Conservation (phyloP, 2,797 vertebrate genomes). For the Coregonus ussuriensis region DNA sequence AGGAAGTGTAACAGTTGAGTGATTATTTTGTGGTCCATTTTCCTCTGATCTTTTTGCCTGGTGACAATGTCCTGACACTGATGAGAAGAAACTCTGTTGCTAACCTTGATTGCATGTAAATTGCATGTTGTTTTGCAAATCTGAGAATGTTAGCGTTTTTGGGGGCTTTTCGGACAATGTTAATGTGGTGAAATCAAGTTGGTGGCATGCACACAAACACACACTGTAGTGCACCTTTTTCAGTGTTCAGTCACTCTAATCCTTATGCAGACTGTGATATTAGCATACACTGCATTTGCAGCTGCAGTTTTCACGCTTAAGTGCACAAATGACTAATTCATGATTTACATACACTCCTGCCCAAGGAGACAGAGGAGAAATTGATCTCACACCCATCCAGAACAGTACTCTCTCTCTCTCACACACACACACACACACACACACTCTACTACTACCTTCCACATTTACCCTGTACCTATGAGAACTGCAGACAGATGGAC, state of each 20-base stretch:
- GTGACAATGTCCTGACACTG: too few species aligned
- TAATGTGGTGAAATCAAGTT: too few species aligned
- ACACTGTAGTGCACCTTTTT: neutral
- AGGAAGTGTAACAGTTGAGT: neutral
- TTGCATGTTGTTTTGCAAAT: neutral
- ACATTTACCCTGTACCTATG: too few species aligned
- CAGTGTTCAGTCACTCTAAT: slow-evolving; percentile 18
- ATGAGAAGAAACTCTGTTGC: too few species aligned
- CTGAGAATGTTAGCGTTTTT: neutral
- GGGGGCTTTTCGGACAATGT: neutral
- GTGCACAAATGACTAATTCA: slow-evolving; percentile 47
- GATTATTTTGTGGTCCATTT: too few species aligned
- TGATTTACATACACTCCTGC: slow-evolving; percentile 42
- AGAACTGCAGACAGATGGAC: neutral
- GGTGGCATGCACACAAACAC: too few species aligned
- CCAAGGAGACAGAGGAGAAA: slow-evolving; percentile 48
- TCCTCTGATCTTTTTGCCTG: too few species aligned
- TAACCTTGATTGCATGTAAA: too few species aligned
- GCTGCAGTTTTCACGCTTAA: slow-evolving; percentile 34
- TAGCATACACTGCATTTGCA: slow-evolving; percentile 26
- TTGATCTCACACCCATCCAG: neutral
- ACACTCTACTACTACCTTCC: neutral
- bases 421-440: slow-evolving; percentile 15
- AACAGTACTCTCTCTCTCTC: neutral
- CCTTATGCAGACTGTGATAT: neutral